phyloP scores from a whole-genome alignment of 1,140 invertebrate species.

The Polypedilum vanderplanki region DNA sequence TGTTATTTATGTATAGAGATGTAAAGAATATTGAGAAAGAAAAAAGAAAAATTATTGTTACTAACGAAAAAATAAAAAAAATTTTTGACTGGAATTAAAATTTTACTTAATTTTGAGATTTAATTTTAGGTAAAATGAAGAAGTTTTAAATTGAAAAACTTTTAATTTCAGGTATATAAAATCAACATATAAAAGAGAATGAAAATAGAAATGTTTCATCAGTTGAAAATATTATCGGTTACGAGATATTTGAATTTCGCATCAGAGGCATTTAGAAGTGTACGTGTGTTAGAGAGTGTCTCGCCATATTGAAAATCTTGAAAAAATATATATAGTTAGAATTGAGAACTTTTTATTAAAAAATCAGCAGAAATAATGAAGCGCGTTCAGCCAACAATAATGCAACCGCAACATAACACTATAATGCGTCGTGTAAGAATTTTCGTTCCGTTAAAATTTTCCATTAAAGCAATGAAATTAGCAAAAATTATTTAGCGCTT shows the following conservation, averaged over 20 bases:
- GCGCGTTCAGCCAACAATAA: constrained; percentile 21
- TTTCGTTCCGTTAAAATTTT: neutral
- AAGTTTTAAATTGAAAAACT: no score
- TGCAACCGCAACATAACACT: neutral
- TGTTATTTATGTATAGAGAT: no score
- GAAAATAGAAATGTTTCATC: no score
- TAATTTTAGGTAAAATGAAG: no score
- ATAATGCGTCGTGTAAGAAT: constrained; percentile 24
- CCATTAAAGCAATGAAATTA: neutral
- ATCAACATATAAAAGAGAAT: no score
- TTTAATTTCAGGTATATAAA: no score
- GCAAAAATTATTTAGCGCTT: neutral
- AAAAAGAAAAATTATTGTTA: neutral
- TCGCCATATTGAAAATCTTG: neutral
- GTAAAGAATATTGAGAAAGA: no score
- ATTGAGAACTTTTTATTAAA: neutral
- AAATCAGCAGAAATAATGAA: constrained; percentile 16
- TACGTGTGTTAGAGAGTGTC: neutral
- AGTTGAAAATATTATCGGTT: neutral
- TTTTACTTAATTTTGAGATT: neutral
- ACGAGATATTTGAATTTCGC: neutral
- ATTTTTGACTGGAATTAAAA: constrained; percentile 18
- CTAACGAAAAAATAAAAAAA: constrained; percentile 14
- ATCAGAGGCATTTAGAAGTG: no score
- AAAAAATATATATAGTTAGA: constrained; percentile 16